phyloP scores from a whole-genome alignment of 2,888 invertebrate genomes.

The Gymnosoma rotundatum region DNA sequence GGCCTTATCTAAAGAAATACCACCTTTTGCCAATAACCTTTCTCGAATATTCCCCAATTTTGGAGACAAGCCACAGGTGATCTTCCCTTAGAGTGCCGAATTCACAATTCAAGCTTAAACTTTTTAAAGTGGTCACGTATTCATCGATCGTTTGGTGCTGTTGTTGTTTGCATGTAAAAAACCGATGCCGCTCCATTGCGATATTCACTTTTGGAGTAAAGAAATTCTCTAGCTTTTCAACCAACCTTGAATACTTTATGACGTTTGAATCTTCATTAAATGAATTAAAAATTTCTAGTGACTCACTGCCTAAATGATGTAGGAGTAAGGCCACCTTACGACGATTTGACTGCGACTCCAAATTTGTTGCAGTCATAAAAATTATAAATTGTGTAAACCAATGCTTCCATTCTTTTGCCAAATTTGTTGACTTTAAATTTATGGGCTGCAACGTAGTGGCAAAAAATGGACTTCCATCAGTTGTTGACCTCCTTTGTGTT shows the following conservation, averaged over 20 bases:
- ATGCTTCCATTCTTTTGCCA: conserved; percentile 39
- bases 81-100: conserved; percentile 56
- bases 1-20: conserved; percentile 39
- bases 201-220: conserved; percentile 30
- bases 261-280: conserved; percentile 15
- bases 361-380: conserved; percentile 29
- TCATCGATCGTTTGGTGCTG: conserved; percentile 2
- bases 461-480: conserved; percentile 1
- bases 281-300: conserved; percentile 19
- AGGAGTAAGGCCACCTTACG: conserved; percentile 38
- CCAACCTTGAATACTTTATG: neutral
- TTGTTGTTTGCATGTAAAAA: conserved; percentile 30
- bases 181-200: conserved; percentile 15
- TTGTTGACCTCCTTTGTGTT: neutral
- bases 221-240: neutral
- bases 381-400: conserved; percentile 44
- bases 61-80: conserved; percentile 60
- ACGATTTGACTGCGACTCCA: conserved; percentile 29
- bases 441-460: neutral
- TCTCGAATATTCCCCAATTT: conserved; percentile 35
- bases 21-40: conserved; percentile 51
- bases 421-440: conserved; percentile 35
- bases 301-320: conserved; percentile 28
- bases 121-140: conserved; percentile 14
- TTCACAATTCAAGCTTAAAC: conserved; percentile 37